Evolutionary conservation across 2,113 vertebrate genomes (phyloP).

Genomic region (Jaculus jaculus): DNA sequence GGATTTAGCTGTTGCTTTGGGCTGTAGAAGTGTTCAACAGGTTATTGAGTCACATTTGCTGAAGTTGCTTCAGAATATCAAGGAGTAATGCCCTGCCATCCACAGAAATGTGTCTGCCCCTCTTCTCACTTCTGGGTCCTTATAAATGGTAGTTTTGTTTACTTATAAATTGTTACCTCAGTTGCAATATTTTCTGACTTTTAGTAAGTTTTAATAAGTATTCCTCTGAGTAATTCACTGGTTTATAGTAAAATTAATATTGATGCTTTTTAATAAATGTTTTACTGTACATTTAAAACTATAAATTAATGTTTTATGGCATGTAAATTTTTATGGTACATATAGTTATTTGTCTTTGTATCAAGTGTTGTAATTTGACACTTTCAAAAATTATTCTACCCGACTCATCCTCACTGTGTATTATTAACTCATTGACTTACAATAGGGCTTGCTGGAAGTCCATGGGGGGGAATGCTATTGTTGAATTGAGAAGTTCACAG

Average conservation of each 20-base stretch:
- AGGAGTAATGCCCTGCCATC: conserved; percentile 86
- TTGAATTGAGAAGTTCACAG: conserved; percentile 59
- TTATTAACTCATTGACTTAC: conserved; percentile 41
- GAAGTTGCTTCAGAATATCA: conserved; percentile 94
- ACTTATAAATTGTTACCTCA: conserved; percentile 78
- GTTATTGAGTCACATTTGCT: conserved; percentile 95
- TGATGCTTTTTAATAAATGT: conserved; percentile 71
- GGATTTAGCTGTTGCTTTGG: no score
- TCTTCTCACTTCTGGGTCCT: no score
- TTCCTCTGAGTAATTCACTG: no score
- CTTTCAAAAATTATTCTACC: conserved; percentile 37
- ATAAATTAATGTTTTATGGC: conserved; percentile 66
- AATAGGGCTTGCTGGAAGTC: conserved; percentile 62
- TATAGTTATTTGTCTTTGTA: conserved; percentile 69
- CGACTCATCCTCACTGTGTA: conserved; percentile 8
- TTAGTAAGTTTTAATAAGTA: conserved; percentile 78
- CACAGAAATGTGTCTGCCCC: neutral
- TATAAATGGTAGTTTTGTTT: no score
- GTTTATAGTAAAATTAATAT: conserved; percentile 69
- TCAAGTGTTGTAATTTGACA: conserved; percentile 53
- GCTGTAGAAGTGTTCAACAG: no score
- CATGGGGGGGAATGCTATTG: conserved; percentile 40
- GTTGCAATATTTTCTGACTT: conserved; percentile 73
- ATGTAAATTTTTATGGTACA: conserved; percentile 76
- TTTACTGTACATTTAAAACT: conserved; percentile 76